Base-by-base conservation (phyloP, 1,140 invertebrate species). In the Campodea augens region DNA sequence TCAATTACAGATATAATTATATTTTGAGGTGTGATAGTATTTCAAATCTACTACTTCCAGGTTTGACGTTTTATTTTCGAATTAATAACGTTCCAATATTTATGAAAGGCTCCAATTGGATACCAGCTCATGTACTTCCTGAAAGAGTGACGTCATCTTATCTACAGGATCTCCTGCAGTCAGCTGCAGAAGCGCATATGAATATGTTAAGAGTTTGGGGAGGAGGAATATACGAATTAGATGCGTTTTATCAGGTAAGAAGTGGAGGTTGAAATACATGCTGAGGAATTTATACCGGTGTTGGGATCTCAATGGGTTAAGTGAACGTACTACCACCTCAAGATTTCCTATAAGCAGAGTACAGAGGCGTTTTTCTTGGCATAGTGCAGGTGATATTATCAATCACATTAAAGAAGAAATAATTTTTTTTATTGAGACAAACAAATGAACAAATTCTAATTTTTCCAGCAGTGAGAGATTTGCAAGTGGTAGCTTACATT, bases 171-270 rank as follows among this genome's bases (percentile, higher is more conserved):
- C 61, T 96, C 1, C 56, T 98, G 2, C 51, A 62, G 23, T 78
- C 85, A 0, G 77, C 78, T 1, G 74, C 72, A 50, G 72, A 81
- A 27, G 75, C 79, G 0, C 72, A 97, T 55, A 91, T 93, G 79
- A 92, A 95, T 57, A 87, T 90, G 74, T 60, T 98, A 1, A 67
- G 95, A 15, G 83, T 98, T 1, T 99, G 95, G 95, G 95, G 95
- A 19, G 95, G 95, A 27, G 95, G 95, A 38, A 65, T 90, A 1
- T 98, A 97, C 56, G 92, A 98, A 60, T 76, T 75, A 0, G 87
- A 97, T 50, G 68, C 74, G 23, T 97, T 98, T 59, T 98, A 98
- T 59, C 68, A 84, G 42, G 60, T 82, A 22, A 65, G 64, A 44
- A 65, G 72, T 54, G 52, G 65, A 49, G 13, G 23, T 3, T 36